Conservation (phyloP, 2,113 vertebrate species). For the Trachemys scripta region DNA sequence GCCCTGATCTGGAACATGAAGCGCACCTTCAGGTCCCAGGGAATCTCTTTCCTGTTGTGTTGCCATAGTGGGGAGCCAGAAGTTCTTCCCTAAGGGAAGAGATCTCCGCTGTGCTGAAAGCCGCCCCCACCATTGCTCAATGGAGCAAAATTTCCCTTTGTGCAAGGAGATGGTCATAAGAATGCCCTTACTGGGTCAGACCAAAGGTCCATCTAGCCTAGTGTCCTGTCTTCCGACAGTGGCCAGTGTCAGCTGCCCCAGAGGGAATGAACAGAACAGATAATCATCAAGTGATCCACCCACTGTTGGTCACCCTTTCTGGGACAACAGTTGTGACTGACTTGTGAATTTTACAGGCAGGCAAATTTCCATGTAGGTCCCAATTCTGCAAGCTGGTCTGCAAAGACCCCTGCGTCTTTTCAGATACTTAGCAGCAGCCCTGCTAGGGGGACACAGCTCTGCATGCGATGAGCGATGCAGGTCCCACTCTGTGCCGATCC, state of each 20-base stretch:
- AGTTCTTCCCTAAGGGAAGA: background rate
- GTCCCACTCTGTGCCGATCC: too few relatives aligned
- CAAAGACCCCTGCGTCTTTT: background rate
- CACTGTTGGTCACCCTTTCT: background rate
- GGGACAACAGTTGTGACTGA: background rate
- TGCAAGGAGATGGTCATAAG: background rate
- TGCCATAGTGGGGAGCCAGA: background rate
- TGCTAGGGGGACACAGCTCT: rapidly evolving
- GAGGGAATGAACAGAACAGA: too few relatives aligned
- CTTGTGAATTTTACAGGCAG: background rate
- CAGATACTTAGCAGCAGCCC: background rate
- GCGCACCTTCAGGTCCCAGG: background rate
- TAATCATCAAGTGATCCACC: too few relatives aligned
- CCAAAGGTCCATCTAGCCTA: too few relatives aligned
- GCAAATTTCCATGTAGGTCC: background rate
- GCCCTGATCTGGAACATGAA: background rate
- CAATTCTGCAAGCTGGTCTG: background rate
- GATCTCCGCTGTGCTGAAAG: background rate
- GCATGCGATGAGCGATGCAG: background rate
- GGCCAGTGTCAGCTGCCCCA: too few relatives aligned
- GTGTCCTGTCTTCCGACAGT: too few relatives aligned
- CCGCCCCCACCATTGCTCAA: background rate
- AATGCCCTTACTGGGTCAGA: too few relatives aligned
- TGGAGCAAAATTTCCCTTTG: background rate
- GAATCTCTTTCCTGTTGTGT: background rate